Conservation (phyloP, 2,797 vertebrate species). For the Sternotherus odoratus region DNA sequence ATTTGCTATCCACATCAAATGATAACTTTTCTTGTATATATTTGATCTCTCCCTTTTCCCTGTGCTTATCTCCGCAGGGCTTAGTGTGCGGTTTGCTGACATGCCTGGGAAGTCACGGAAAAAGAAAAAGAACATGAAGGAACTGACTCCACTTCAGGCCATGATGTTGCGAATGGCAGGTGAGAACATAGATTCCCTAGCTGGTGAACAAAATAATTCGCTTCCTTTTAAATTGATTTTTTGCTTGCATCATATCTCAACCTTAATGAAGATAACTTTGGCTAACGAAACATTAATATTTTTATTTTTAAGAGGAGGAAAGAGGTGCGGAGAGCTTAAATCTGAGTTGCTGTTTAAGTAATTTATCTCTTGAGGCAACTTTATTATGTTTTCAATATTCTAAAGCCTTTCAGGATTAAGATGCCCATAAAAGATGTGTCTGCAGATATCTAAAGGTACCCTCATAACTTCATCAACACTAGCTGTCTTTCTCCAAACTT, state of each 20-base stretch:
- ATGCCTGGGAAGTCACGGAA: slow-evolving; percentile 85
- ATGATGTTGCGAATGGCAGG: slow-evolving; percentile 99
- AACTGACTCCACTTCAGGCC: slow-evolving; percentile 96
- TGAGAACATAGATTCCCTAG: slow-evolving; percentile 52
- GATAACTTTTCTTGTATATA: background rate
- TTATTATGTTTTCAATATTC: background rate
- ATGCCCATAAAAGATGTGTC: background rate
- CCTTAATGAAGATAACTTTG: background rate
- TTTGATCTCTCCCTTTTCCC: background rate
- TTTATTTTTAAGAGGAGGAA: background rate
- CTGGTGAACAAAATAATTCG: background rate
- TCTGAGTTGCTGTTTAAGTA: background rate
- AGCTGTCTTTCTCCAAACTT: background rate
- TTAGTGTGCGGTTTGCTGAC: slow-evolving; percentile 95
- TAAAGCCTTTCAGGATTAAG: background rate
- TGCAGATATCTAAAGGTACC: background rate
- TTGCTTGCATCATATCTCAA: background rate
- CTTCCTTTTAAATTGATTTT: fast-evolving
- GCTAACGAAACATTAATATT: fast-evolving
- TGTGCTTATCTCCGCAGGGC: slow-evolving; percentile 76
- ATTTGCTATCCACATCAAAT: fast-evolving
- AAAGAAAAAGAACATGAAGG: slow-evolving; percentile 93
- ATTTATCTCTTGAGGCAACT: background rate
- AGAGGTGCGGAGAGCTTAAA: background rate
- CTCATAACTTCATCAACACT: background rate